Conservation (phyloP, 2,888 invertebrate genomes). For the Lobophora halterata region DNA sequence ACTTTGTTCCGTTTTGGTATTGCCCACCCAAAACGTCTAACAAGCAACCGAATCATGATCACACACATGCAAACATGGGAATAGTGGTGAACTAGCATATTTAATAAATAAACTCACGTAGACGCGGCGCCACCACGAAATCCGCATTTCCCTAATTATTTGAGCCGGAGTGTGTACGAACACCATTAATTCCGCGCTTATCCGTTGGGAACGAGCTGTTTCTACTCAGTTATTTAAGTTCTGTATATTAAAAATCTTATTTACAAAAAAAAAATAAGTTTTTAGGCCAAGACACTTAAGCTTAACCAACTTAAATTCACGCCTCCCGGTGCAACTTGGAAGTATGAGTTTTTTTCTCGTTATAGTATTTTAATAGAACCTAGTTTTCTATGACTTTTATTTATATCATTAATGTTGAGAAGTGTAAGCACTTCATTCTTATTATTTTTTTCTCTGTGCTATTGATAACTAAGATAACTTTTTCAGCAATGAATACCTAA, state of each 20-base stretch:
- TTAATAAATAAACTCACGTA: constrained; percentile 18
- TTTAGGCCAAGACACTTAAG: background rate
- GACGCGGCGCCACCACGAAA: constrained; percentile 17
- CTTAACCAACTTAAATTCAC: too few species aligned
- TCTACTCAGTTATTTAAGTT: constrained; percentile 17
- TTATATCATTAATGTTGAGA: too few species aligned
- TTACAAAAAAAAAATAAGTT: constrained; percentile 8
- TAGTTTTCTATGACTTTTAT: too few species aligned
- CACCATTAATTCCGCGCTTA: constrained; percentile 24
- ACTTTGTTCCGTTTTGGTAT: too few species aligned
- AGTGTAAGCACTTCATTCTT: too few species aligned
- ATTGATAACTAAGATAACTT: too few species aligned
- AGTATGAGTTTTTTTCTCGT: too few species aligned
- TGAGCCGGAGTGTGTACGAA: constrained; percentile 16
- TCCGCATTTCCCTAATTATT: constrained; percentile 27
- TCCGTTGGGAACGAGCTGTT: constrained; percentile 26
- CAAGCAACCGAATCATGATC: constrained; percentile 6
- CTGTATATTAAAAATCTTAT: constrained; percentile 14
- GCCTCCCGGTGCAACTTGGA: too few species aligned
- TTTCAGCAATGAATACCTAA: too few species aligned
- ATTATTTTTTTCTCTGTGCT: too few species aligned
- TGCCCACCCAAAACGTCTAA: too few species aligned
- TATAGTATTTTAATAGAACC: too few species aligned
- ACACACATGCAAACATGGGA: constrained; percentile 4
- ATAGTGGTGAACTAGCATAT: constrained; percentile 8